Conservation (phyloP, 2,888 invertebrate species). For the Sialis fuliginosa region DNA sequence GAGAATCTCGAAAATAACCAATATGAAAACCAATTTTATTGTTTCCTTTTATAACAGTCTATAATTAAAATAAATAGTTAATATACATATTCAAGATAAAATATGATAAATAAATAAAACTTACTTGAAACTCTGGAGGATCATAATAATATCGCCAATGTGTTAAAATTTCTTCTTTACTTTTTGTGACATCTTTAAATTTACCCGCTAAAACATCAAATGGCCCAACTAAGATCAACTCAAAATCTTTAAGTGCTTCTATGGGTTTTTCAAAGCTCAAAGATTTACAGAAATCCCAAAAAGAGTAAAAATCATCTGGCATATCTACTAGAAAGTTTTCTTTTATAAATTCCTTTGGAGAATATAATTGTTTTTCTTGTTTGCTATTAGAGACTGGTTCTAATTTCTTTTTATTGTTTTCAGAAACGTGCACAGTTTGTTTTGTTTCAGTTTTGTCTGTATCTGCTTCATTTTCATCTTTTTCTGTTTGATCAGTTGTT, state of each 20-base stretch:
- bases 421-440: neutral
- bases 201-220: conserved; percentile 63
- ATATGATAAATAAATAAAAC: conserved; percentile 3
- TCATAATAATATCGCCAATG: conserved; percentile 90
- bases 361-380: too few species aligned
- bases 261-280: conserved; percentile 35
- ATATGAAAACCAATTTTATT: conserved; percentile 60
- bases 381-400: neutral
- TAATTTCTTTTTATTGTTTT: neutral
- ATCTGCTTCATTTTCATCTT: conserved; percentile 2
- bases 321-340: conserved; percentile 66
- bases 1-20: conserved; percentile 80
- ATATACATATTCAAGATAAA: neutral
- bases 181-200: conserved; percentile 29
- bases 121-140: conserved; percentile 81
- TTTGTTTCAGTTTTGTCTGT: conserved; percentile 1
- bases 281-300: conserved; percentile 57
- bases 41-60: conserved; percentile 54
- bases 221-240: conserved; percentile 66
- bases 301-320: conserved; percentile 78
- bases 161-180: conserved; percentile 40
- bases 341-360: conserved; percentile 38
- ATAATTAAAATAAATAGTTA: conserved; percentile 14
- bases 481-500: neutral
- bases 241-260: conserved; percentile 44